Evolutionary conservation across 2,113 vertebrate species (phyloP), one percentile per base, ranked within the genome.

Genomic region (Tyrannus savana): DNA sequence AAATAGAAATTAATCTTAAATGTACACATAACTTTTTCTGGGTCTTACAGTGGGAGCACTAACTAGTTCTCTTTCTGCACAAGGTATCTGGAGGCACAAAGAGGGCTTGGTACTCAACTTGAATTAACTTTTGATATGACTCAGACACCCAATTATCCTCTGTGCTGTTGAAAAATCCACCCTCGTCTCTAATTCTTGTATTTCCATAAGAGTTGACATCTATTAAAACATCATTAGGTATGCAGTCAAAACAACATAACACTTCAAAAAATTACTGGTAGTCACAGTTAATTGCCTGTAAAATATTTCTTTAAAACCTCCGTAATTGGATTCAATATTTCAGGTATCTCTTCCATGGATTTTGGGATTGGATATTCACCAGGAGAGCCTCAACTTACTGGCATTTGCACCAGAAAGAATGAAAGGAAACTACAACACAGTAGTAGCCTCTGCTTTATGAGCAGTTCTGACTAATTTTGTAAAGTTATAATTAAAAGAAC

Each of bases 161-260:
- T 67, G 35, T 90, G 84, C 75, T 55, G 68, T 35, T 92, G 76
- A 92, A 95, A 95, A 95, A 94, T 80, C 91, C 81, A 89, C 90
- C 84, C 81, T 91, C 30, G 0, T 59, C 82, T 95, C 90, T 89
- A 91, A 90, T 83, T 89, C 64, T 44, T 84, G 2, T 60, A 83
- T 74, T 93, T 89, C 82, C 67, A 21, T 44, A 63, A 77, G 67
- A 95, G 63, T 24, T 97, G 91, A 93, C 87, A 95, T 52, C 93
- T 80, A 87, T 79, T 94, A 86, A 90, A 96, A 93, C 59, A 95
- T 50, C 78, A 74, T 96, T 80, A 94, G 47, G 75, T 74, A 90
- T 59, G 71, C 75, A 94, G 91, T 96, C 92, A 97, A 96, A 97
- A 90, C 79, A 96, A 93, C 59, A 63, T 86, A 95, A 93, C 85